Percentiles rank a stretch among this genome's conserved stretches.
Evolutionary conservation across 2,888 invertebrate genomes (phyloP).

Genomic region (Cryptops parisi): DNA sequence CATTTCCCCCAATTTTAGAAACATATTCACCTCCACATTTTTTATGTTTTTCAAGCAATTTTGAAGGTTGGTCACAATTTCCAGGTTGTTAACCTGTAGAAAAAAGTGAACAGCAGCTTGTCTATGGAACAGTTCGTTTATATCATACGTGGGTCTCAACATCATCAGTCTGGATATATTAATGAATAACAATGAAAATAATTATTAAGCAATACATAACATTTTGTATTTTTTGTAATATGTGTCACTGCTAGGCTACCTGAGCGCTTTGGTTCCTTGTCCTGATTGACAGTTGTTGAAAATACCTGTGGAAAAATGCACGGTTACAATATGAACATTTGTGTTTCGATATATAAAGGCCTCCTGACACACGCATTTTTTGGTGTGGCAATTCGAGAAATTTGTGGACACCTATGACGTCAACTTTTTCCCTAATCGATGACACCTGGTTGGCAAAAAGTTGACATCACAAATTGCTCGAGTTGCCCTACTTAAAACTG

Average conservation of each 20-base stretch:
- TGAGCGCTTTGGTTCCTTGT: conserved; percentile 47
- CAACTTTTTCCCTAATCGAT: too few species aligned
- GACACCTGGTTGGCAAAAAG: too few species aligned
- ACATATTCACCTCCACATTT: conserved; percentile 43
- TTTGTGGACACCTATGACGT: too few species aligned
- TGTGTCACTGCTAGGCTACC: conserved; percentile 33
- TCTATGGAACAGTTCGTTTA: conserved; percentile 43
- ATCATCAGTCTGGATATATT: conserved; percentile 44
- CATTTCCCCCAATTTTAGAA: neutral
- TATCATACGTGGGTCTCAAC: conserved; percentile 52
- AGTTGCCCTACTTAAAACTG: too few species aligned
- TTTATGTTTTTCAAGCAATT: conserved; percentile 46
- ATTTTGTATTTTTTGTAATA: neutral
- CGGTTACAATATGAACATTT: neutral
- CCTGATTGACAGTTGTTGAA: conserved; percentile 56
- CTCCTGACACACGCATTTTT: too few species aligned
- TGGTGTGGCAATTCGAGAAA: too few species aligned
- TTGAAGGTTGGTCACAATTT: conserved; percentile 45
- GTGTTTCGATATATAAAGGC: too few species aligned
- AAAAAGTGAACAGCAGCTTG: conserved; percentile 56
- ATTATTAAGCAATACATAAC: neutral
- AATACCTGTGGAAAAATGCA: conserved; percentile 31
- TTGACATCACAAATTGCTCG: too few species aligned
- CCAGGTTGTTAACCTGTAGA: conserved; percentile 43
- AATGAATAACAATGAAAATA: conserved; percentile 6